phyloP scores from a whole-genome alignment of 2,113 vertebrate species.

The Penelope pileata region DNA sequence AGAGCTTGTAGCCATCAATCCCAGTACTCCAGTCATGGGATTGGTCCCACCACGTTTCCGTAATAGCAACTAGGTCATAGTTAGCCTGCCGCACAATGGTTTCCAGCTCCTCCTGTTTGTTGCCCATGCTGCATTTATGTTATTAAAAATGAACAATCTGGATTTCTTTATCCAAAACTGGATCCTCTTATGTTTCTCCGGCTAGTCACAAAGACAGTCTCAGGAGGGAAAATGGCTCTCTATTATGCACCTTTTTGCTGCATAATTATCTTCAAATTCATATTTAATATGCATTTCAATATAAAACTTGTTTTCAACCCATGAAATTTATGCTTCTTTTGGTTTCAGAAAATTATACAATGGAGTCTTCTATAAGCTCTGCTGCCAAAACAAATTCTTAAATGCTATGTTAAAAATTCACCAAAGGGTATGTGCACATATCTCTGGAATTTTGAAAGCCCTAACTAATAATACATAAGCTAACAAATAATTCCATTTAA shows the following conservation, averaged over 20 bases:
- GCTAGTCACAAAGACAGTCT: not conserved
- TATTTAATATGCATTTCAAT: not conserved
- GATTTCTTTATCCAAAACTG: not conserved
- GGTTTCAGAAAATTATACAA: not conserved
- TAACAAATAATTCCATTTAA: not conserved
- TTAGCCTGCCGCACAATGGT: too few species aligned
- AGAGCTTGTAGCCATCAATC: too few species aligned
- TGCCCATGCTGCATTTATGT: too few species aligned
- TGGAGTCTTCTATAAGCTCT: not conserved
- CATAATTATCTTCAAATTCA: not conserved
- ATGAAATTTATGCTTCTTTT: not conserved
- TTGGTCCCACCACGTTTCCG: too few species aligned
- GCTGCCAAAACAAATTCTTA: not conserved
- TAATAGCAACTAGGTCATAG: too few species aligned
- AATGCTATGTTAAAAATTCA: not conserved
- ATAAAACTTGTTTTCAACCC: not conserved
- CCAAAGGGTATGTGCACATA: not conserved
- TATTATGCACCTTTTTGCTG: not conserved
- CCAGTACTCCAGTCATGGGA: too few species aligned
- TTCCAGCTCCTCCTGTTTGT: too few species aligned
- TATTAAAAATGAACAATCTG: not conserved
- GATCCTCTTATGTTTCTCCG: not conserved
- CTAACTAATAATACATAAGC: not conserved
- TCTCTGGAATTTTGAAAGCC: not conserved
- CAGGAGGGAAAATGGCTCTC: not conserved